These are phyloP conservation scores for Hypsopygia costalis DNA, from an alignment of 2,888 invertebrate species.

Conservation along the genomic window DNA sequence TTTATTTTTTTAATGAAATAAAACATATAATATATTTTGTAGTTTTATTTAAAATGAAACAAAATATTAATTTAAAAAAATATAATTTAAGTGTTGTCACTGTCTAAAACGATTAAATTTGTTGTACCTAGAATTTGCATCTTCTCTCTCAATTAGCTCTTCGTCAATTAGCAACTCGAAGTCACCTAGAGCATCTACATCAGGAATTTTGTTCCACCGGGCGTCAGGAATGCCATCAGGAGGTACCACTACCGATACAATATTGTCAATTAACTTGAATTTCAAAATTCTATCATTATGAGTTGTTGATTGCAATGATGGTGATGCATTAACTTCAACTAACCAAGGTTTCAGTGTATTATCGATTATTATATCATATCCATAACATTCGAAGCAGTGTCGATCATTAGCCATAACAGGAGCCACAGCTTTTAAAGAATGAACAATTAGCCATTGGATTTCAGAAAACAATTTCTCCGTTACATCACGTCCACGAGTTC, in stretches of 20 bases:
- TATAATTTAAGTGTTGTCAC: too few relatives aligned
- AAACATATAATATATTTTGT: too few relatives aligned
- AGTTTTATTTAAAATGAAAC: too few relatives aligned
- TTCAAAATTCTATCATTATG: constrained; percentile 96
- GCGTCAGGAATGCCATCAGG: constrained; percentile 94
- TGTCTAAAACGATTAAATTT: constrained; percentile 35
- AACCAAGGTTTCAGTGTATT: constrained; percentile 96
- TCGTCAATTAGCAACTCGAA: constrained; percentile 94
- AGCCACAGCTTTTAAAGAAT: constrained; percentile 95
- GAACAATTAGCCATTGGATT: constrained; percentile 95
- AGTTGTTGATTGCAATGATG: constrained; percentile 96
- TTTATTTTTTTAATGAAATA: too few relatives aligned
- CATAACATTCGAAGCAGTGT: constrained; percentile 97
- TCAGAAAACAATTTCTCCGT: constrained; percentile 95
- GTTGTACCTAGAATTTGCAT: constrained; percentile 51
- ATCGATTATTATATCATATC: constrained; percentile 98
- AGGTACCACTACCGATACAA: constrained; percentile 93
- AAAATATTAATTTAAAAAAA: too few relatives aligned
- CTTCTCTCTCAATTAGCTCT: constrained; percentile 86
- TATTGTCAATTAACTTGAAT: constrained; percentile 96
- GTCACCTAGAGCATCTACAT: constrained; percentile 86
- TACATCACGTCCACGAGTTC: constrained; percentile 92
- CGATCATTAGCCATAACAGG: constrained; percentile 97
- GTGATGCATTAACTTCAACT: constrained; percentile 97
- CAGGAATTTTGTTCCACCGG: constrained; percentile 92